phyloP scores from a whole-genome alignment of 2,797 vertebrate species.

The Dendrocincla fuliginosa region DNA sequence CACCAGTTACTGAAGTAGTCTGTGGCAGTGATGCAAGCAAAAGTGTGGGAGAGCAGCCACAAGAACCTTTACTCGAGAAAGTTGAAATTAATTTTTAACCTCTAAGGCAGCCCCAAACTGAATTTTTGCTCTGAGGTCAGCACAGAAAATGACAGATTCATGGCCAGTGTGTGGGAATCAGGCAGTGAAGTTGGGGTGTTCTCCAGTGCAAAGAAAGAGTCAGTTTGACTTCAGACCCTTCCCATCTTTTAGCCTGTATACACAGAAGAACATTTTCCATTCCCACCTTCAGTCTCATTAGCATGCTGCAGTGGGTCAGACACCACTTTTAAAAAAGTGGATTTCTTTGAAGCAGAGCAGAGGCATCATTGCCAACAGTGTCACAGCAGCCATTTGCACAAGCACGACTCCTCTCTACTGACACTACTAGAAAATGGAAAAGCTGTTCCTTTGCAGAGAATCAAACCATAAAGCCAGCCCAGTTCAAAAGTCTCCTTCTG shows the following conservation, averaged over 20 bases:
- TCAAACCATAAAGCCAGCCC: neutral
- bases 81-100: neutral
- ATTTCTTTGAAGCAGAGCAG: neutral
- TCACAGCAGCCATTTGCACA: neutral
- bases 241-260: neutral
- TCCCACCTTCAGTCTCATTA: neutral
- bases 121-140: neutral
- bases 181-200: neutral
- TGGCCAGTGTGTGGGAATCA: neutral
- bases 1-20: neutral
- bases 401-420: neutral
- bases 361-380: neutral
- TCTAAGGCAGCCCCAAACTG: neutral
- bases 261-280: neutral
- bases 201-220: neutral
- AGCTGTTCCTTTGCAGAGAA: neutral
- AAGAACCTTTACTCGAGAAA: neutral
- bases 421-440: neutral
- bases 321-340: neutral
- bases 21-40: neutral
- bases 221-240: neutral
- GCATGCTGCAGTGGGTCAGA: neutral
- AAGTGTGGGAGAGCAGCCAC: neutral
- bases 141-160: neutral
- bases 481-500: slow-evolving; percentile 7